Evolutionary conservation across 2,888 invertebrate species (phyloP), one percentile per base, ranked within the genome.

Genomic region (Synanthedon formicaeformis): DNA sequence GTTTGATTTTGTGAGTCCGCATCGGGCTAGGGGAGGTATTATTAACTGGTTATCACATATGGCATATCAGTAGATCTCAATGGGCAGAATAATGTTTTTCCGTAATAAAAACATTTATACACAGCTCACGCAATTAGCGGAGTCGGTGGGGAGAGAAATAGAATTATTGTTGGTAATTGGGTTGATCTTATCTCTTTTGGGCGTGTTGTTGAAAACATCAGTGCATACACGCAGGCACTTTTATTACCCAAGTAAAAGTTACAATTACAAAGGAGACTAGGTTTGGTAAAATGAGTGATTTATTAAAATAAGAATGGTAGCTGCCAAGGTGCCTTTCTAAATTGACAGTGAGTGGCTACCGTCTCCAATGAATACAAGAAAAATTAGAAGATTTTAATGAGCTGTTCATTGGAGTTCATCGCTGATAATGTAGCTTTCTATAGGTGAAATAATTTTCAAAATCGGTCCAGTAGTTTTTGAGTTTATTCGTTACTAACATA

Each of bases 161-260:
- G 57, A 69, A 64, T 71, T 68, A 75, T 78, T 78, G 73, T 73
- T 71, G 64, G 64, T 71, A 73, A 73, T 75, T 73, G 67, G 69
- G 65, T 67, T 70, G 73, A 75, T 73, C 63, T 67, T 73, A 70
- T 69, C 67, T 55, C 60, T 61, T 58, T 58, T 60, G 65, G 67
- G 69, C 58, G 67, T 63, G 55, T 54, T 65, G 64, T 61, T 63
- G 57, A 41, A 41, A 48, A 51, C 49, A 49, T 51, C 40, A 41
- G 48, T 14, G 12, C 10, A 18, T 14, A 48, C 27, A 50, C 40
- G 50, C n/a, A 49, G 4, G 18, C n/a, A 2, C 16, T 16, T 40
- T 45, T 45, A 41, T 45, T 50, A 34, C 23, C 45, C 13, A 2
- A 50, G 18, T 12, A 40, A n/a, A 50, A 13, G 41, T 45, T n/a